phyloP scores from a whole-genome alignment of 2,113 vertebrate genomes.

The Marmota flaviventris region DNA sequence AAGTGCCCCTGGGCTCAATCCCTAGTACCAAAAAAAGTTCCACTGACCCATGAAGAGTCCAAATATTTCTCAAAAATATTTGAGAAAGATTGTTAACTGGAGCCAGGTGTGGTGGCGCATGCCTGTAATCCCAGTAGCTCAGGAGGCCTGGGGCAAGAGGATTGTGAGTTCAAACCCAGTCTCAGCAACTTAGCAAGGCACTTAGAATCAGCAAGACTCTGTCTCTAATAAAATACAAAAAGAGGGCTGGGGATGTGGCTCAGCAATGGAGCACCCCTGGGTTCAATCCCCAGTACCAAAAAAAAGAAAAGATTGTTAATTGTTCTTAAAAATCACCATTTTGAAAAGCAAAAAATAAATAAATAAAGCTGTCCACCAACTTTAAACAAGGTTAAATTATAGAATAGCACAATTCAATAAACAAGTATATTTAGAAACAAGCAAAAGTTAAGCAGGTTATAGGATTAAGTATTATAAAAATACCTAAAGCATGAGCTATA shows the following conservation, averaged over 20 bases:
- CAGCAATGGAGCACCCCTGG: too few species aligned
- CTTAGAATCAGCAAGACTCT: too few species aligned
- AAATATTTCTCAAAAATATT: constrained; percentile 21
- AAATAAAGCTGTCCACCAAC: not conserved
- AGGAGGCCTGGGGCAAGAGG: too few species aligned
- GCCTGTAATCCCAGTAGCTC: too few species aligned
- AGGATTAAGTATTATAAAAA: not conserved
- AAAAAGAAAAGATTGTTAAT: not conserved
- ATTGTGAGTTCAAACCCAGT: too few species aligned
- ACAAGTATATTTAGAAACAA: constrained; percentile 37
- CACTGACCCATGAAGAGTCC: not conserved
- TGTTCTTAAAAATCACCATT: constrained; percentile 35
- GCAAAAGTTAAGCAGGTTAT: not conserved
- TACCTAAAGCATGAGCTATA: not conserved
- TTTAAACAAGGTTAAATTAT: constrained; percentile 21
- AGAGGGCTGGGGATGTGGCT: too few species aligned
- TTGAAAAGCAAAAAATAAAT: constrained; percentile 17
- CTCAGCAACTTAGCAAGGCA: too few species aligned
- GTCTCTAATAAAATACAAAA: too few species aligned
- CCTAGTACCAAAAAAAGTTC: too few species aligned
- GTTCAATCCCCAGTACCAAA: too few species aligned
- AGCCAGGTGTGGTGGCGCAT: too few species aligned
- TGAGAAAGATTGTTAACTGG: not conserved
- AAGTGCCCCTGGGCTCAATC: too few species aligned
- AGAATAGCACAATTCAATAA: constrained; percentile 52